phyloP scores from a whole-genome alignment of 2,113 vertebrate genomes.

The Hippocampus zosterae region DNA sequence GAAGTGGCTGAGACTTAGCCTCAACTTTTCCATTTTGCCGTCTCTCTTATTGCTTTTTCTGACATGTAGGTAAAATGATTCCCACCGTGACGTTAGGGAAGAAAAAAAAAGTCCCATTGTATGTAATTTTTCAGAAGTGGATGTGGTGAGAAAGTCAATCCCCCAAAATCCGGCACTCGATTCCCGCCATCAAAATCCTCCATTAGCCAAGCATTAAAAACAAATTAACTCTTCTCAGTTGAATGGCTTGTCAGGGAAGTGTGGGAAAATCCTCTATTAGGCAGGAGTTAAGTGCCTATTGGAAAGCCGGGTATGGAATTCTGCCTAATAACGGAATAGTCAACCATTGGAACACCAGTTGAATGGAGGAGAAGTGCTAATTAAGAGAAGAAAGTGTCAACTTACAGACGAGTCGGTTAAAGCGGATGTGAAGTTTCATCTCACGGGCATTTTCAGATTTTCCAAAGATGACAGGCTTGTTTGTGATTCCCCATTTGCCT shows the following conservation, averaged over 20 bases:
- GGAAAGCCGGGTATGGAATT: constrained; percentile 73
- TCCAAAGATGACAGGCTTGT: constrained; percentile 35
- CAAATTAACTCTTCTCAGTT: constrained; percentile 76
- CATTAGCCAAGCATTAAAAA: constrained; percentile 78
- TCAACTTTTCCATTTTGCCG: constrained; percentile 31
- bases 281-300: constrained; percentile 74
- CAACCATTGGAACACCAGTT: constrained; percentile 69
- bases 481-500: constrained; percentile 27
- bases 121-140: constrained; percentile 46
- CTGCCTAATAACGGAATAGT: constrained; percentile 74
- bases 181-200: constrained; percentile 68
- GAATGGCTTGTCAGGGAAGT: constrained; percentile 72
- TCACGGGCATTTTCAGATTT: constrained; percentile 33
- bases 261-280: constrained; percentile 77
- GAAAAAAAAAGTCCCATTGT: constrained; percentile 36
- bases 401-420: constrained; percentile 60
- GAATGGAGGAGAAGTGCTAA: constrained; percentile 70
- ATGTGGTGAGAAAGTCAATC: constrained; percentile 55
- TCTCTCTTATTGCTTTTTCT: constrained; percentile 11
- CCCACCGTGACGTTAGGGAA: constrained; percentile 21
- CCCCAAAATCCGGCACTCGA: constrained; percentile 60
- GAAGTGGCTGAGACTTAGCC: constrained; percentile 32
- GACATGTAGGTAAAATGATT: constrained; percentile 39
- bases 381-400: constrained; percentile 74
- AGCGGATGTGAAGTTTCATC: constrained; percentile 56